Percentiles rank a stretch among this genome's conserved stretches.
These are phyloP conservation scores for Cygnus olor DNA, from an alignment of 2,797 vertebrate species.

Conservation along the genomic window DNA sequence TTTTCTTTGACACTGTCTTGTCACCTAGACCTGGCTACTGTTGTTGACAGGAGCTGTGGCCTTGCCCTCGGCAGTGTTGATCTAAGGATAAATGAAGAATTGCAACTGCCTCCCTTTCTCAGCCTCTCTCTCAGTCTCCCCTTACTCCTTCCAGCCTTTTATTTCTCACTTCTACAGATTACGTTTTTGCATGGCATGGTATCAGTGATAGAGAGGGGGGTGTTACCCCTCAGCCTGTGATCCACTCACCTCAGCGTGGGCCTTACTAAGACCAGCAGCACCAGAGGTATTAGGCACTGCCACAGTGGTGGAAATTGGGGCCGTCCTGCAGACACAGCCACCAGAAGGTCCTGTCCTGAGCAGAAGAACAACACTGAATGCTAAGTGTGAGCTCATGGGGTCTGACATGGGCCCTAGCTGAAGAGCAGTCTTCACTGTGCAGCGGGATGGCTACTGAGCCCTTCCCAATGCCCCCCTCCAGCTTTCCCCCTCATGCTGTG, in stretches of 20 bases:
- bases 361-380: background rate
- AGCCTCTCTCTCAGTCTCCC: background rate
- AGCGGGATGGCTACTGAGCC: background rate
- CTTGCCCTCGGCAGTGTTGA: background rate
- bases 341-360: background rate
- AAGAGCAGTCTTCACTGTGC: background rate
- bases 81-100: background rate
- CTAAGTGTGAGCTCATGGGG: background rate
- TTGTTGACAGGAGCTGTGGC: background rate
- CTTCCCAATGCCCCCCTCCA: background rate
- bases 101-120: background rate
- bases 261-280: background rate
- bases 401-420: background rate
- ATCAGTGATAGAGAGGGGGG: background rate
- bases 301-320: background rate
- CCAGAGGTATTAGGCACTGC: background rate
- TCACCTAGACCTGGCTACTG: background rate
- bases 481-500: background rate
- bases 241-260: background rate
- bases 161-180: background rate
- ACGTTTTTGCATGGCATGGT: background rate
- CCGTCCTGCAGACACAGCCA: background rate
- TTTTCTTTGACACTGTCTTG: background rate
- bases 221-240: background rate
- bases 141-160: background rate